phyloP scores from a whole-genome alignment of 2,888 invertebrate genomes.

The Lasioglossum figueresi region DNA sequence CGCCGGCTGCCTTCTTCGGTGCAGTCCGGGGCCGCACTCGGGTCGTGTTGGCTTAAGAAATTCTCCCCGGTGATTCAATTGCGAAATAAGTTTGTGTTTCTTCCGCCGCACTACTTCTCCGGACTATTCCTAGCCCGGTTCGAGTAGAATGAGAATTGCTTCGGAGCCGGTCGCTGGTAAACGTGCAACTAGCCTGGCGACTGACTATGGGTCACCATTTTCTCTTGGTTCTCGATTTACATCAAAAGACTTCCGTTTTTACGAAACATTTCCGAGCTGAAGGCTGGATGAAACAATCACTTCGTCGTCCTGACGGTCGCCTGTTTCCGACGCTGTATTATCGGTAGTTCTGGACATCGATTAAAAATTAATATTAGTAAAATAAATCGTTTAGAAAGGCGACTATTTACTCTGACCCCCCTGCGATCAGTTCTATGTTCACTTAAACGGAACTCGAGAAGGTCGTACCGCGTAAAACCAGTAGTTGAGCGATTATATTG shows the following conservation, averaged over 20 bases:
- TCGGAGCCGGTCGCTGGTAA: background rate
- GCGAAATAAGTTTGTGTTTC: slow-evolving; percentile 6
- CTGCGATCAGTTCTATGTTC: background rate
- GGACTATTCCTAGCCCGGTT: background rate
- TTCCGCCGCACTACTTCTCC: background rate
- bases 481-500: background rate
- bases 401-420: background rate
- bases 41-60: slow-evolving; percentile 18
- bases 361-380: background rate
- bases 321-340: too few species aligned
- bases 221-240: background rate
- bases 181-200: background rate
- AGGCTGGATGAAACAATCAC: background rate
- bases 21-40: background rate
- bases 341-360: too few species aligned
- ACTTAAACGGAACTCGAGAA: background rate
- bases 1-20: slow-evolving; percentile 1
- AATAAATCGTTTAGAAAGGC: background rate
- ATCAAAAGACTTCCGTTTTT: background rate
- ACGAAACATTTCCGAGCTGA: background rate
- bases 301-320: too few species aligned
- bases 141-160: background rate
- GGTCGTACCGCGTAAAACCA: background rate
- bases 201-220: background rate
- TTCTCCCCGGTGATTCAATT: background rate